phyloP scores from a whole-genome alignment of 2,888 invertebrate species.

The Cosmia trapezina region DNA sequence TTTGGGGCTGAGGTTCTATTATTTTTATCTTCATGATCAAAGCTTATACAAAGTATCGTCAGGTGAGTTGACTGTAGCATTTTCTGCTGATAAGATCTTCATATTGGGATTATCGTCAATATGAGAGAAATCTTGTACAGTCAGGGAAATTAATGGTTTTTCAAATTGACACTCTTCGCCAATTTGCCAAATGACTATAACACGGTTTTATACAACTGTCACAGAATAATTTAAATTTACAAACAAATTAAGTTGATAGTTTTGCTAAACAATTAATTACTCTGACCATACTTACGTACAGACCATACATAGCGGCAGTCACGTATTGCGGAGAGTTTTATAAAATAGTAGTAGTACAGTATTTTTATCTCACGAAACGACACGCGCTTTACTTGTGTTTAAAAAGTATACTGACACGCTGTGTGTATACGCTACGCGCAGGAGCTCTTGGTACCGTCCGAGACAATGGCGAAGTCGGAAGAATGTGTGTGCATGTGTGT shows the following conservation, averaged over 20 bases:
- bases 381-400: too few species aligned
- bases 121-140: not conserved
- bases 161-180: not conserved
- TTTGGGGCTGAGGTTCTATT: not conserved
- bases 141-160: too few species aligned
- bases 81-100: not conserved
- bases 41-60: not conserved
- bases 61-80: too few species aligned
- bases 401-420: too few species aligned
- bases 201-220: not conserved
- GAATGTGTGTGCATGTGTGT: too few species aligned
- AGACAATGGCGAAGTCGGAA: too few species aligned
- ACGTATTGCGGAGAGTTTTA: not conserved
- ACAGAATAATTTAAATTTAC: too few species aligned
- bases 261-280: not conserved
- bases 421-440: too few species aligned
- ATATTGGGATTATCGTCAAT: not conserved
- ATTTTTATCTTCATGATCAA: not conserved
- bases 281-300: not conserved
- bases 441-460: too few species aligned
- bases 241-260: not conserved
- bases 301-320: not conserved
- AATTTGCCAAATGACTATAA: too few species aligned
- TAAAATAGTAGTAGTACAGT: not conserved
- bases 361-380: too few species aligned